These are phyloP conservation scores for Philopotamus ludificatus DNA, from an alignment of 1,140 invertebrate genomes.

Conservation along the genomic window DNA sequence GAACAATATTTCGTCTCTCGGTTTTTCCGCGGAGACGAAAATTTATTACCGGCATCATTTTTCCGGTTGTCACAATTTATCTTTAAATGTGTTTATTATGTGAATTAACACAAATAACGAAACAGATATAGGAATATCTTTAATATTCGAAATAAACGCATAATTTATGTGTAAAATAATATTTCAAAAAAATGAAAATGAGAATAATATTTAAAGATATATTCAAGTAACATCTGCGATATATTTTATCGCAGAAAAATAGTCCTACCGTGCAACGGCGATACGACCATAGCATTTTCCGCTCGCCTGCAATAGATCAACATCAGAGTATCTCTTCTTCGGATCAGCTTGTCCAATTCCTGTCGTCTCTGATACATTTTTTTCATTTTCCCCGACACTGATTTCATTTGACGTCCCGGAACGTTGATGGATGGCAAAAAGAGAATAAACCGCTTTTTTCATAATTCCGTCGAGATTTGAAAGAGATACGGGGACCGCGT, in stretches of 20 bases:
- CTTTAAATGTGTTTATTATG: no score
- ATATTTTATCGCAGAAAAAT: not conserved
- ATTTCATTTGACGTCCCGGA: slow-evolving; percentile 25
- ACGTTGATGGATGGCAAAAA: slow-evolving; percentile 26
- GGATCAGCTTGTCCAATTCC: slow-evolving; percentile 22
- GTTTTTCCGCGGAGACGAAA: no score
- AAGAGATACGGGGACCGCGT: not conserved
- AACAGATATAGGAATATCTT: no score
- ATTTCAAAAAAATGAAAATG: no score
- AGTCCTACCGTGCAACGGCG: not conserved
- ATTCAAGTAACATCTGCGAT: no score
- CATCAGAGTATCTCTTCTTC: not conserved
- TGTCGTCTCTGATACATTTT: slow-evolving; percentile 12
- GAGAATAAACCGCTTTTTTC: slow-evolving; percentile 10
- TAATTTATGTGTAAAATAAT: no score
- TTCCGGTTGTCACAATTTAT: no score
- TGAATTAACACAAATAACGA: no score
- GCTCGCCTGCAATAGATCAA: slow-evolving; percentile 1
- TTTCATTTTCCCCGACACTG: slow-evolving; percentile 23
- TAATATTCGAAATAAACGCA: no score
- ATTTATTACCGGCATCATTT: no score
- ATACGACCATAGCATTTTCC: not conserved
- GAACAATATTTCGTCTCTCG: no score
- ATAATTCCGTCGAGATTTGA: not conserved
- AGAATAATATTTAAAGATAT: no score